Conservation (phyloP, 2,797 vertebrate genomes). For the Pseudocheirus occidentalis region DNA sequence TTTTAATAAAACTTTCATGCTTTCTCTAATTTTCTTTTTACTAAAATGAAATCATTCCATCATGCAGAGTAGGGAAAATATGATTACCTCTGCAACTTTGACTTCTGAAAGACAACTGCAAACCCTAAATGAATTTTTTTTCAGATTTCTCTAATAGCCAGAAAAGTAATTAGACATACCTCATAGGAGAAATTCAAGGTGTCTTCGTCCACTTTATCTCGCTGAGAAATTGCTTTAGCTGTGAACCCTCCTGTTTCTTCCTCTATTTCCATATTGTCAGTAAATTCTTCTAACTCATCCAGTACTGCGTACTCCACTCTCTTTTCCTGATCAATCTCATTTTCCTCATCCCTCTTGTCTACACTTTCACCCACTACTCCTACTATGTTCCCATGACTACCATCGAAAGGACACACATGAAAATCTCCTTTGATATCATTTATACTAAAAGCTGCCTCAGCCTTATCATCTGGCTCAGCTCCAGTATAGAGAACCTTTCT, state of each 20-base stretch:
- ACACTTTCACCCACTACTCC: slow-evolving; percentile 84
- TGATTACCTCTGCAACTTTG: neutral
- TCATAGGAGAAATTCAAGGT: slow-evolving; percentile 93
- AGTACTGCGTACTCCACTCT: slow-evolving; percentile 99
- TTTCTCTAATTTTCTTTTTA: slow-evolving; percentile 23
- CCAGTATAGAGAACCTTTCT: slow-evolving; percentile 97
- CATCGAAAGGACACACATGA: slow-evolving; percentile 89
- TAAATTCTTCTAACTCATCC: slow-evolving; percentile 98
- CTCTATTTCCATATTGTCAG: slow-evolving; percentile 96
- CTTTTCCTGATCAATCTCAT: slow-evolving; percentile 93
- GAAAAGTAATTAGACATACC: slow-evolving; percentile 86
- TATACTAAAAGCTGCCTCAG: slow-evolving; percentile 84
- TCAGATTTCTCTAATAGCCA: slow-evolving; percentile 68
- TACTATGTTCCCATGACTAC: slow-evolving; percentile 84
- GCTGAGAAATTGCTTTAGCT: slow-evolving; percentile 94
- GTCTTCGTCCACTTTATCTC: slow-evolving; percentile 94
- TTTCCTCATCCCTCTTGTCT: slow-evolving; percentile 89
- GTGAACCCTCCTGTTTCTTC: slow-evolving; percentile 93
- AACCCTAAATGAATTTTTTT: slow-evolving; percentile 60
- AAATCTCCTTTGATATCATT: slow-evolving; percentile 92
- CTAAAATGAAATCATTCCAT: slow-evolving; percentile 22
- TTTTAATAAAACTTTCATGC: neutral
- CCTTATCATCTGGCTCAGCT: slow-evolving; percentile 87
- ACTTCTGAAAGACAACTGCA: slow-evolving; percentile 55
- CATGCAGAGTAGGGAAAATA: neutral